phyloP scores from a whole-genome alignment of 2,888 invertebrate genomes.

The Stenoptilia bipunctidactyla region DNA sequence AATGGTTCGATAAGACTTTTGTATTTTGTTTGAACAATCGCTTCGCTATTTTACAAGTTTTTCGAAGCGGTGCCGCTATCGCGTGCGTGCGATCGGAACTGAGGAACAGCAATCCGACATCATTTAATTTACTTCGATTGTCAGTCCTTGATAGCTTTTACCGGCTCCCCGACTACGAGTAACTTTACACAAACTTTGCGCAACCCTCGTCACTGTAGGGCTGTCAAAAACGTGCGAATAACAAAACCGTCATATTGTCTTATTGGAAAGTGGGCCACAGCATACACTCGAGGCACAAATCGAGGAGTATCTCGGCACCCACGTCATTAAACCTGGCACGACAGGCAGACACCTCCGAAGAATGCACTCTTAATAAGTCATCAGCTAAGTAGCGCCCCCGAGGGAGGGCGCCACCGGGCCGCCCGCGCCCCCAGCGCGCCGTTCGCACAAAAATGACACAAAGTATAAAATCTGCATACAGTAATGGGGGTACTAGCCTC shows the following conservation, averaged over 20 bases:
- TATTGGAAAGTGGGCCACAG: slow-evolving; percentile 43
- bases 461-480: slow-evolving; percentile 67
- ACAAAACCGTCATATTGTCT: slow-evolving; percentile 21
- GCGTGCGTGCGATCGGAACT: slow-evolving; percentile 30
- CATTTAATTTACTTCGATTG: slow-evolving; percentile 28
- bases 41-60: slow-evolving; percentile 14
- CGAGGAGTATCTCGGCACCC: slow-evolving; percentile 39
- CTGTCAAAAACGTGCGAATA: no score
- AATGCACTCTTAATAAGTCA: slow-evolving; percentile 71
- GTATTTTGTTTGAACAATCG: slow-evolving; percentile 13
- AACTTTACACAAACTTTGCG: slow-evolving; percentile 2
- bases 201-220: no score
- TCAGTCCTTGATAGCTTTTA: slow-evolving; percentile 19
- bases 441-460: slow-evolving; percentile 63
- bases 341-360: slow-evolving; percentile 67
- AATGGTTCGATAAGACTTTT: slow-evolving; percentile 29
- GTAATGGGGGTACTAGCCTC: slow-evolving; percentile 57
- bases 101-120: slow-evolving; percentile 28
- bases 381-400: slow-evolving; percentile 62
- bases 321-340: slow-evolving; percentile 62
- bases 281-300: slow-evolving; percentile 37
- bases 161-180: slow-evolving; percentile 16
- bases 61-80: slow-evolving; percentile 19
- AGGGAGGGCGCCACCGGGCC: slow-evolving; percentile 22
- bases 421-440: slow-evolving; percentile 23